Conservation (phyloP, 1,140 invertebrate genomes). For the Venturia canescens region DNA sequence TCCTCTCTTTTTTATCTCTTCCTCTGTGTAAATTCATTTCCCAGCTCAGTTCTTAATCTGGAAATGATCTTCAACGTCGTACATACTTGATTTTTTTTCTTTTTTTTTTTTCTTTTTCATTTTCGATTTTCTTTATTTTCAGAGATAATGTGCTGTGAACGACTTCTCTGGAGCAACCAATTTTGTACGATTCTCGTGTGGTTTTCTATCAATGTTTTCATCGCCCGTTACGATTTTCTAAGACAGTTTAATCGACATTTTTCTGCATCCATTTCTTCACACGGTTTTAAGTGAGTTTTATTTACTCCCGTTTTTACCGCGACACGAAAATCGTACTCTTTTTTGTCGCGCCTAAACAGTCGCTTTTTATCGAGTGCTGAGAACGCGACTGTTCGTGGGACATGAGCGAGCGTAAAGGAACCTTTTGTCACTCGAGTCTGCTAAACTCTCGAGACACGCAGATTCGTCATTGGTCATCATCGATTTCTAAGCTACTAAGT, state of each 20-base stretch:
- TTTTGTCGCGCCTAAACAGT: no score
- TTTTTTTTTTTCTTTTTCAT: constrained; percentile 46
- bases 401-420: constrained; percentile 71
- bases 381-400: constrained; percentile 58
- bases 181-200: no score
- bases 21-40: constrained; percentile 44
- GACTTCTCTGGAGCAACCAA: neutral
- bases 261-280: no score
- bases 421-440: constrained; percentile 33
- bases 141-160: constrained; percentile 72
- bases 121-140: constrained; percentile 47
- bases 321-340: no score
- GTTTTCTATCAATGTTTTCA: no score
- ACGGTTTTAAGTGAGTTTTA: no score
- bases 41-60: constrained; percentile 32
- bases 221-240: no score
- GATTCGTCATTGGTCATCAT: constrained; percentile 23
- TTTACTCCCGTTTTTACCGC: no score
- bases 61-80: constrained; percentile 34
- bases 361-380: no score
- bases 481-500: constrained; percentile 16
- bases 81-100: constrained; percentile 48
- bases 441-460: neutral
- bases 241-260: no score
- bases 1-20: constrained; percentile 55